These are phyloP conservation scores for Mus caroli DNA, from an alignment of 2,797 vertebrate genomes.

Conservation along the genomic window DNA sequence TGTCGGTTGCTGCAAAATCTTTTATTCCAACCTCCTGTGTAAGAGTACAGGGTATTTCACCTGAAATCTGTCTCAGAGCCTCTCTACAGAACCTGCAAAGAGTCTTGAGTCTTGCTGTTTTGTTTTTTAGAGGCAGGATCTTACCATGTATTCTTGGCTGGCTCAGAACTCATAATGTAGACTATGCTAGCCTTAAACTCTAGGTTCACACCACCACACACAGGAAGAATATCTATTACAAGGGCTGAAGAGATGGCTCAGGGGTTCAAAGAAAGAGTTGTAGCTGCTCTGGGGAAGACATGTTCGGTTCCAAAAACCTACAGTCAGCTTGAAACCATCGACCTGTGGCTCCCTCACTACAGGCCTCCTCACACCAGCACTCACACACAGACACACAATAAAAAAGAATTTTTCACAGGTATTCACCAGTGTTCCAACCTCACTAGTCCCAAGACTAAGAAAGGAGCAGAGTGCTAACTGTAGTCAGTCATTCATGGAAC, in stretches of 20 bases:
- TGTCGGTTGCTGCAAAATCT: background rate
- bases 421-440: background rate
- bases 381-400: background rate
- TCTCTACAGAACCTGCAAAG: background rate
- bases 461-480: background rate
- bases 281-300: background rate
- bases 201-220: background rate
- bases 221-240: background rate
- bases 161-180: background rate
- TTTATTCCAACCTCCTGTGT: background rate
- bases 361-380: background rate
- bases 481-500: constrained; percentile 35
- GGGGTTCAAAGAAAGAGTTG: too few species aligned
- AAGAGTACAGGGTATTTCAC: background rate
- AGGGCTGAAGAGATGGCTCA: background rate
- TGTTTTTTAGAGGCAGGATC: background rate
- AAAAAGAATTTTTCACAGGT: background rate
- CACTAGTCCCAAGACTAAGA: background rate
- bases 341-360: background rate
- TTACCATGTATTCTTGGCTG: background rate
- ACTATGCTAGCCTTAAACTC: background rate
- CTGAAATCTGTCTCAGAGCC: background rate
- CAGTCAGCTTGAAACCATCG: background rate
- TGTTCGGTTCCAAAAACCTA: background rate
- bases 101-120: background rate